Percentiles rank a stretch among this genome's conserved stretches.
These are phyloP conservation scores for Acronicta alni DNA, from an alignment of 2,888 invertebrate species.

Conservation along the genomic window DNA sequence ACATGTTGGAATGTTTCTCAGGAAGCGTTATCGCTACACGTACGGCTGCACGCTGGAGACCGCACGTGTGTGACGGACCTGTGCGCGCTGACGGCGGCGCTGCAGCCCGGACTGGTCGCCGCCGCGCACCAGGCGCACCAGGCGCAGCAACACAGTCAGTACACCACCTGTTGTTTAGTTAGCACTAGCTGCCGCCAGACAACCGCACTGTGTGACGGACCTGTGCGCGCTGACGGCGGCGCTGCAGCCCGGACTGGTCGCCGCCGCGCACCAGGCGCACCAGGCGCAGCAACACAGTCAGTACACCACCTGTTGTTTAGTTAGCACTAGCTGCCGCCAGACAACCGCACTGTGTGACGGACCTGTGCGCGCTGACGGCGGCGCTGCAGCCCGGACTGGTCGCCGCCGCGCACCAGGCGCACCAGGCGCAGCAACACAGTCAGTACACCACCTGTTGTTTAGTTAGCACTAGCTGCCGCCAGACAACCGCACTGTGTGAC, in stretches of 20 bases:
- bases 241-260: conserved; percentile 89
- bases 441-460: too few relatives aligned
- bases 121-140: conserved; percentile 70
- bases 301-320: neutral
- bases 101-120: conserved; percentile 92
- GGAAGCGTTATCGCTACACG: conserved; percentile 94
- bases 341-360: too few relatives aligned
- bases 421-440: too few relatives aligned
- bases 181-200: too few relatives aligned
- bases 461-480: too few relatives aligned
- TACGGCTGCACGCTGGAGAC: conserved; percentile 94
- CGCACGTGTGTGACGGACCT: conserved; percentile 94
- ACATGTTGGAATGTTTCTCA: conserved; percentile 68
- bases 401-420: too few relatives aligned
- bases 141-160: conserved; percentile 55
- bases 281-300: conserved; percentile 60
- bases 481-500: too few relatives aligned
- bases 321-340: too few relatives aligned
- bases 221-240: conserved; percentile 93
- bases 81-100: conserved; percentile 94
- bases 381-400: too few relatives aligned
- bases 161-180: neutral
- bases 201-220: conserved; percentile 91
- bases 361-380: too few relatives aligned
- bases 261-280: conserved; percentile 71